Evolutionary conservation across 2,113 vertebrate genomes (phyloP), one percentile per base, ranked within the genome.

Genomic region (Elanus axillaris): DNA sequence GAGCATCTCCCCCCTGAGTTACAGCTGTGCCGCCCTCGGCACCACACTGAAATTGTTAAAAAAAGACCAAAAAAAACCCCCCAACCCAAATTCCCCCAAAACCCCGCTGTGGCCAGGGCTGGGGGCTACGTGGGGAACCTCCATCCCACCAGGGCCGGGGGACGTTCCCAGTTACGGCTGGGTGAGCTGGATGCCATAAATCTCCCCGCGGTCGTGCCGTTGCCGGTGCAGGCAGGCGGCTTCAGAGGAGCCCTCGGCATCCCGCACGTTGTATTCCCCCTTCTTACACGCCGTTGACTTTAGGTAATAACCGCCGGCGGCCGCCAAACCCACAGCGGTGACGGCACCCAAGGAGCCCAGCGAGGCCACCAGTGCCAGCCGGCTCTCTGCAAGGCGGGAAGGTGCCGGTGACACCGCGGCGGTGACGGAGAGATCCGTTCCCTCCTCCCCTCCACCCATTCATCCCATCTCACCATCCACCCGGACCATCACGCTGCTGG

Each of bases 251-350:
- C 88, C 82, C 59, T 91, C 92, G 58, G 92, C 82, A 23, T 94
- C 92, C 0, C 88, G 58, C 58, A 94, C 92, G 63, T 94, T 90
- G 92, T 94, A 94, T 27, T 94, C 92, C 15, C 92, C 92, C 58
- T 86, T 90, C 92, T 82, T 91, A 2, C 92, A 90, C 3, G 88
- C 92, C n/a, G 76, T 77, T 3, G 52, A 9, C 13, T 71, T 82
- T 26, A 94, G 71, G 71, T 94, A 94, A 2, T 34, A 60, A 0
- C 76, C 82, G 0, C 66, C 86, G 18, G 79, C 79, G 2, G 48
- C 73, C 11, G 36, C 86, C 79, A 79, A 22, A 2, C 26, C 79
- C 79, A 89, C 31, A 5, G 20, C 73, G 3, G 86, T 36, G 4
- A 62, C 40, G 1, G 53, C 59, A 0, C 86, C 91, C 86, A 93